phyloP scores from a whole-genome alignment of 2,113 vertebrate species.

The Tupaia chinensis region DNA sequence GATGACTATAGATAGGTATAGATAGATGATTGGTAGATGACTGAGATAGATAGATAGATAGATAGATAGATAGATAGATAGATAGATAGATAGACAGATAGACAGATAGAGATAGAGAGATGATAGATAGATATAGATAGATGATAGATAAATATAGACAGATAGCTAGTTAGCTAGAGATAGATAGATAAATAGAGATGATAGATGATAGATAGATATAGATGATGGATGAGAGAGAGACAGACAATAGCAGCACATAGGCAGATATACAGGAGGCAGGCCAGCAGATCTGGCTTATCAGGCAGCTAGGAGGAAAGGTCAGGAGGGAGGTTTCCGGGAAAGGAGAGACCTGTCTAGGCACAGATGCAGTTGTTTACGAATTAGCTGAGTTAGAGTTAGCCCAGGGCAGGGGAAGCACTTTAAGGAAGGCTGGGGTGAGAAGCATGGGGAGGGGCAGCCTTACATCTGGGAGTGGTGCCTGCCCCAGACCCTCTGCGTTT shows the following conservation, averaged over 20 bases:
- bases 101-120: background rate
- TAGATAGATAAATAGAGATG: background rate
- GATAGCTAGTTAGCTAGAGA: background rate
- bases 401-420: rapidly evolving
- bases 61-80: no score
- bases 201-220: background rate
- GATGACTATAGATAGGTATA: background rate
- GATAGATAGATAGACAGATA: background rate
- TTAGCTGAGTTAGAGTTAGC: no score
- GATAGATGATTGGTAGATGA: background rate
- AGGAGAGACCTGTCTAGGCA: background rate
- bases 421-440: background rate
- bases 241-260: no score
- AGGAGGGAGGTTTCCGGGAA: background rate
- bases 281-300: background rate
- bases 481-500: background rate
- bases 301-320: background rate
- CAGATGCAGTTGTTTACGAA: background rate
- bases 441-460: background rate
- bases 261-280: background rate
- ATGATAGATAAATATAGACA: no score
- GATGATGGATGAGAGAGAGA: no score
- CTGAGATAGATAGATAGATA: background rate
- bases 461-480: background rate
- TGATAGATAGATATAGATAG: background rate